These are phyloP conservation scores for Teleopsis dalmanni DNA, from an alignment of 1,140 invertebrate genomes.

Conservation along the genomic window DNA sequence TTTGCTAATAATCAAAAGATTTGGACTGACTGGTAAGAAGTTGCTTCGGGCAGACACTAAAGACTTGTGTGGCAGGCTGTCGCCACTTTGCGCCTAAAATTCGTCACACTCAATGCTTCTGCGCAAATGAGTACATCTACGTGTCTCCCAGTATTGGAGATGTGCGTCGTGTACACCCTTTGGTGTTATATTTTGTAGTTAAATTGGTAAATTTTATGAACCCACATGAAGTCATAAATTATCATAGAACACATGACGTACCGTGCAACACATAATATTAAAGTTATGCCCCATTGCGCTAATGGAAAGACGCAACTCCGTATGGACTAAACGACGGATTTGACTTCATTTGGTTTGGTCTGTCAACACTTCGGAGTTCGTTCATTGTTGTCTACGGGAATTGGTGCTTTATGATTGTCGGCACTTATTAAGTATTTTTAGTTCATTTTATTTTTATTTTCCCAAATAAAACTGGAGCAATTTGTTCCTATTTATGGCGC, in stretches of 20 bases:
- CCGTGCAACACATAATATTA: background rate
- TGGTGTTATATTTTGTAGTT: constrained; percentile 4
- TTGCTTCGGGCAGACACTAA: too few relatives aligned
- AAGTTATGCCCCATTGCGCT: background rate
- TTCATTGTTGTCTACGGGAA: too few relatives aligned
- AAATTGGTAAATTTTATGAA: constrained; percentile 11
- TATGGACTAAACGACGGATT: too few relatives aligned
- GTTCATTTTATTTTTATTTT: too few relatives aligned
- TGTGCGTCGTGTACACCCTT: background rate
- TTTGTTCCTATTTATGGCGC: background rate
- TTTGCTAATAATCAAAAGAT: too few relatives aligned
- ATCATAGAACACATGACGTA: background rate
- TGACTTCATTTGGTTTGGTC: too few relatives aligned
- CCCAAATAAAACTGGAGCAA: constrained; percentile 5
- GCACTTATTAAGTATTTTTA: too few relatives aligned
- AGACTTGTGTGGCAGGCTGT: constrained; percentile 5
- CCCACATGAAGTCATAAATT: constrained; percentile 7
- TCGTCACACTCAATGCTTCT: constrained; percentile 5
- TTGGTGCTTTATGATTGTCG: too few relatives aligned
- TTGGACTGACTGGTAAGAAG: too few relatives aligned
- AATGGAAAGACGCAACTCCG: too few relatives aligned
- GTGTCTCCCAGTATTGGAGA: background rate
- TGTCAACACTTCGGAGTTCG: too few relatives aligned
- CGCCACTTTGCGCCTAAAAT: constrained; percentile 12
- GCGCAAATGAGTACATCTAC: background rate